These are phyloP conservation scores for Sinohyriopsis cumingii DNA, from an alignment of 2,888 invertebrate species.

Conservation along the genomic window DNA sequence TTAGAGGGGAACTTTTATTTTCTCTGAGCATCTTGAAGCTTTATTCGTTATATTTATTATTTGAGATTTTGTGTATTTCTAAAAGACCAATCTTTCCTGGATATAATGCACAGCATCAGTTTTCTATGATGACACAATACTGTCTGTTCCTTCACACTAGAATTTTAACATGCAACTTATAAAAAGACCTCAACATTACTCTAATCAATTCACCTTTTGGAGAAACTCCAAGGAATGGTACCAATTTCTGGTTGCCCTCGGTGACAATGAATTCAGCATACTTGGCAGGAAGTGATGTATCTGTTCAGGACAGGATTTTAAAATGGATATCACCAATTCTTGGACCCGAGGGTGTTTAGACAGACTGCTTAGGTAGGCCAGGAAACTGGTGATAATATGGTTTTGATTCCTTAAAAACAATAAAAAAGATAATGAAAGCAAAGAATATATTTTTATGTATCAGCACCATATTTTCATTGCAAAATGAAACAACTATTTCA, in stretches of 20 bases:
- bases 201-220: constrained; percentile 41
- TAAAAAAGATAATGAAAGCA: not conserved
- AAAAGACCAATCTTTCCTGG: too few species aligned
- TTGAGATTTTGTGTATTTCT: too few species aligned
- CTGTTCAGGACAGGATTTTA: constrained; percentile 61
- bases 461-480: too few species aligned
- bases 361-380: constrained; percentile 40
- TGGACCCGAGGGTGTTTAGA: constrained; percentile 31
- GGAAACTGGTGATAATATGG: constrained; percentile 37
- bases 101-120: too few species aligned
- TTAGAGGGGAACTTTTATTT: too few species aligned
- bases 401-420: constrained; percentile 45
- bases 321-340: constrained; percentile 49
- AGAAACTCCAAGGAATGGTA: constrained; percentile 50
- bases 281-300: constrained; percentile 49
- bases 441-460: too few species aligned
- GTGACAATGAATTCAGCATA: constrained; percentile 44
- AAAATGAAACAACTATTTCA: not conserved
- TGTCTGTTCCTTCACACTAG: too few species aligned
- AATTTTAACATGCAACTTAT: too few species aligned
- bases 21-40: too few species aligned
- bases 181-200: too few species aligned
- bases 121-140: too few species aligned
- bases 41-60: too few species aligned
- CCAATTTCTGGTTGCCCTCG: constrained; percentile 53